Base-by-base conservation (phyloP, 2,888 invertebrate species). In the Thelaira solivaga region DNA sequence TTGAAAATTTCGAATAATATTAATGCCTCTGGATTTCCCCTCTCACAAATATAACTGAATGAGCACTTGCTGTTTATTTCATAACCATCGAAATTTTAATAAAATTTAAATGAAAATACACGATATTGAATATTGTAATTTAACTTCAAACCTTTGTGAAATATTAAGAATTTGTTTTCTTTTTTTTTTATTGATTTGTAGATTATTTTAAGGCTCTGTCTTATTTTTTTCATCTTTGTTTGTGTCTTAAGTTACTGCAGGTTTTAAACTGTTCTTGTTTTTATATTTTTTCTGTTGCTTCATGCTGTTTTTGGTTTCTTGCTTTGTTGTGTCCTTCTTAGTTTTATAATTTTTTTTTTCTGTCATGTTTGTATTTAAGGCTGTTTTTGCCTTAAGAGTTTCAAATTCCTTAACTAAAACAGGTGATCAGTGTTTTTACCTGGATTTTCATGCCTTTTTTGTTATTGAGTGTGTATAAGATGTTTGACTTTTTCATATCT, bases 391-490 rank as follows among this genome's bases (percentile, higher is more conserved):
- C 20, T 43, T 31, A 20, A 29, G n/a, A n/a, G 53, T 67, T 39
- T 53, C 7, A 47, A 68, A 68, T 75, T 61, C 74, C 67, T 75
- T 75, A 57, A 67, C 51, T 43, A 11, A 57, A 73, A 77, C 77
- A 77, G 77, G 77, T 77, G 77, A 77, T 77, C 72, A 57, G 26
- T 57, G 36, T 62, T 59, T 41, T 18, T 69, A 69, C 69, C 69
- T 69, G 69, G 8, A n/a, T 47, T 29, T 34, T 20, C 13, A 8
- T 18, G 18, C 16, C 29, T 31, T 41, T 43, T 43, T 13, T 45
- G 18, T 34, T 34, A 4, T 31, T 34, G 22, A 11, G 51, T 24
- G 39, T 47, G 3, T 41, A 18, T 13, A 16, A 43, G 26, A 49
- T 57, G 39, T 57, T 57, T 57, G 68, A 68, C 68, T 59, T 43